Conservation (phyloP, 1,140 invertebrate species). For the Harpegnathos saltator region DNA sequence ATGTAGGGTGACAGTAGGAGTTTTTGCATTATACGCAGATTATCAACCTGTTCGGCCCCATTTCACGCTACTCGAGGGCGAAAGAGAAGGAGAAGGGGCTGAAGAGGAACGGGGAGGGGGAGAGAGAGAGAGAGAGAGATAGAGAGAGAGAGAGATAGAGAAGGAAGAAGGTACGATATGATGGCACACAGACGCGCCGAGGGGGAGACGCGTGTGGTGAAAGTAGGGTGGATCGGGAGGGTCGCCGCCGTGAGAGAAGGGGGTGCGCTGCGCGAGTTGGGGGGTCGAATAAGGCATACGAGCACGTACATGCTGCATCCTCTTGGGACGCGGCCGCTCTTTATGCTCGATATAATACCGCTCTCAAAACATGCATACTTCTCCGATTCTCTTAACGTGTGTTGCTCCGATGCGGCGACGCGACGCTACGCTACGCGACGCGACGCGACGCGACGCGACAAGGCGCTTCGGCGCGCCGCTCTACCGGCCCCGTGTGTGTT, state of each 20-base stretch:
- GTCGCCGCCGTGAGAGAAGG: constrained; percentile 68
- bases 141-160: constrained; percentile 2
- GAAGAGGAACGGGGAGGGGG: constrained; percentile 24
- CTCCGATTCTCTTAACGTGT: constrained; percentile 78
- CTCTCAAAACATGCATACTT: constrained; percentile 86
- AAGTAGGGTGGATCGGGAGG: constrained; percentile 69
- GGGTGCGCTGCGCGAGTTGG: constrained; percentile 69
- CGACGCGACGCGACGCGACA: constrained; percentile 13
- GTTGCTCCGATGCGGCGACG: constrained; percentile 53
- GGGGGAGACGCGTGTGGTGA: constrained; percentile 51
- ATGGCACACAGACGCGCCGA: constrained; percentile 49
- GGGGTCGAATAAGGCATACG: constrained; percentile 78
- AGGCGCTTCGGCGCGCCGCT: neutral
- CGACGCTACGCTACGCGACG: constrained; percentile 8
- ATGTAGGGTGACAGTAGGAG: constrained; percentile 75
- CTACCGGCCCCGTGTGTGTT: neutral
- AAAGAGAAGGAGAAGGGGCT: constrained; percentile 12
- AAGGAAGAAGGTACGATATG: constrained; percentile 32
- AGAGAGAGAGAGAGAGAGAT: constrained; percentile 28
- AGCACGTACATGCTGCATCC: constrained; percentile 81
- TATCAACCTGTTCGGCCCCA: constrained; percentile 84
- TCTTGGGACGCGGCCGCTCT: constrained; percentile 84
- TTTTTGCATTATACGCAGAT: constrained; percentile 85
- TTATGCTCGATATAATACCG: constrained; percentile 87
- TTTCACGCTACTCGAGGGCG: constrained; percentile 67